Conservation (phyloP, 2,888 invertebrate genomes). For the Laothoe populi region DNA sequence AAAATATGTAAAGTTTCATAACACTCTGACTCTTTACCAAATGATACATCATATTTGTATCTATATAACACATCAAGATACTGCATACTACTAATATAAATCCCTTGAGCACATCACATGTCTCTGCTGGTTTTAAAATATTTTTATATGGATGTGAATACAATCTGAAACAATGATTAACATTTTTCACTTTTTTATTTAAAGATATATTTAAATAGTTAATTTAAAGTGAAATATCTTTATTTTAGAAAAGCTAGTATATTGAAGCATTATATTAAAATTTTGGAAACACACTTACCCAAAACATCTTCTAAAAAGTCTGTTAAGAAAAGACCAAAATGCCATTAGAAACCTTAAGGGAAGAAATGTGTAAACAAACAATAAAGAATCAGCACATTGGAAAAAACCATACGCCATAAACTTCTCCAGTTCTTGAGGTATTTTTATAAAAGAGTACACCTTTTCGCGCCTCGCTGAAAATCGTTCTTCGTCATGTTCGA, state of each 20-base stretch:
- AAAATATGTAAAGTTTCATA: slow-evolving; percentile 99
- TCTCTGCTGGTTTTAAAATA: slow-evolving; percentile 93
- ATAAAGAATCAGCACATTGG: slow-evolving; percentile 98
- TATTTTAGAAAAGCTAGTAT: too few relatives aligned
- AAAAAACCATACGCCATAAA: slow-evolving; percentile 97
- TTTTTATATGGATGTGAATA: slow-evolving; percentile 73
- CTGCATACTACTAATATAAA: slow-evolving; percentile 93
- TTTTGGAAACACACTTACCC: slow-evolving; percentile 76
- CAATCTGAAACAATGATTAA: slow-evolving; percentile 57
- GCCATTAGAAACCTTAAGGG: slow-evolving; percentile 96
- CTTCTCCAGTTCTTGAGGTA: slow-evolving; percentile 95
- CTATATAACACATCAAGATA: slow-evolving; percentile 94
- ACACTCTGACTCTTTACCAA: slow-evolving; percentile 98
- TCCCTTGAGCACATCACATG: slow-evolving; percentile 98
- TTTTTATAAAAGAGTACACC: slow-evolving; percentile 98
- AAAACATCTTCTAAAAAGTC: slow-evolving; percentile 90
- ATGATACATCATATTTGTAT: slow-evolving; percentile 99
- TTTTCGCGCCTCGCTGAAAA: slow-evolving; percentile 97
- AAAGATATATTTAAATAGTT: too few relatives aligned
- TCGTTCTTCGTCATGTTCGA: slow-evolving; percentile 97
- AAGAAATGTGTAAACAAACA: slow-evolving; percentile 98
- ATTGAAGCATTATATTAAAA: neutral
- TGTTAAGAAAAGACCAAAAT: slow-evolving; percentile 90
- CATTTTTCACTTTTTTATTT: neutral
- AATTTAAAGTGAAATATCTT: too few relatives aligned